phyloP scores from a whole-genome alignment of 2,888 invertebrate species.

The Caenorhabditis drosophilae region DNA sequence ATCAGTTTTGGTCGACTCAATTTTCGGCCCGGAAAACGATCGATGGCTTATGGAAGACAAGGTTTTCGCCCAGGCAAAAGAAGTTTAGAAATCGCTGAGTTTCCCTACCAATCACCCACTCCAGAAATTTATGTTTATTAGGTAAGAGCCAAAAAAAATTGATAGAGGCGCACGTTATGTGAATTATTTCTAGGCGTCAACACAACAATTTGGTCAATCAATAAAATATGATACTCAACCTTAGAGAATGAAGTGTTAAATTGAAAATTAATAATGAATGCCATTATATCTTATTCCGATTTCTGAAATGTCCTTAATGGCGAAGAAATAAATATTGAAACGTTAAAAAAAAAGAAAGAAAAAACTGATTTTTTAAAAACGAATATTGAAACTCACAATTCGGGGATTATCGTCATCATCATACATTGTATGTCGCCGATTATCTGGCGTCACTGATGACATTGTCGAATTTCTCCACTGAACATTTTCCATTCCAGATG shows the following conservation, averaged over 20 bases:
- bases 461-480: conserved; percentile 59
- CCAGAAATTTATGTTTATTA: conserved; percentile 28
- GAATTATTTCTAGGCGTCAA: no score
- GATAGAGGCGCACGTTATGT: no score
- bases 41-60: conserved; percentile 61
- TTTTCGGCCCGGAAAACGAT: conserved; percentile 51
- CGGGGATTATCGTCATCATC: conserved; percentile 60
- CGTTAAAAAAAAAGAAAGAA: no score
- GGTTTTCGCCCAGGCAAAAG: conserved; percentile 66
- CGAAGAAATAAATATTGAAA: no score
- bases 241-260: no score
- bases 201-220: no score
- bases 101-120: conserved; percentile 6
- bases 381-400: conserved; percentile 61
- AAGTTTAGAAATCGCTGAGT: conserved; percentile 48
- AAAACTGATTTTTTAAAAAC: no score
- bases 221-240: no score
- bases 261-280: no score
- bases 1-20: conserved; percentile 43
- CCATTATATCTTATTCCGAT: no score
- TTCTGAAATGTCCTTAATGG: no score
- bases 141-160: no score
- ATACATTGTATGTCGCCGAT: conserved; percentile 46
- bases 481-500: conserved; percentile 62
- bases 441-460: conserved; percentile 44